phyloP scores from a whole-genome alignment of 2,797 vertebrate genomes.

The Hirundo rustica region DNA sequence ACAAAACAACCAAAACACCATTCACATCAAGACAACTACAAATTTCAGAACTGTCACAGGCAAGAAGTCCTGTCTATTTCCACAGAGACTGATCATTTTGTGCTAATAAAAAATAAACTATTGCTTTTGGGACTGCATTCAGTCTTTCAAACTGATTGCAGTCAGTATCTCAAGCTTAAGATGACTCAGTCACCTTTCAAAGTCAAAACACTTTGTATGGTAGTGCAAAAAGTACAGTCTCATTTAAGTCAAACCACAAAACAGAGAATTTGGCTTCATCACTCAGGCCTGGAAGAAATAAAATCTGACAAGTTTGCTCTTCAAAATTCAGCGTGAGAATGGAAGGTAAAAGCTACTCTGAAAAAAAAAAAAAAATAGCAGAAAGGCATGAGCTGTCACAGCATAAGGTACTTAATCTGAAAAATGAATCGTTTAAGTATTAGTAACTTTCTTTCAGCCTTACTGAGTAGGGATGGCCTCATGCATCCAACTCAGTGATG shows the following conservation, averaged over 20 bases:
- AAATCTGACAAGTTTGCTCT: background rate
- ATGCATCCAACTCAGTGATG: background rate
- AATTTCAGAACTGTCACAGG: background rate
- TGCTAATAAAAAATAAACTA: background rate
- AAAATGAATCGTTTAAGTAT: background rate
- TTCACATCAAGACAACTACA: background rate
- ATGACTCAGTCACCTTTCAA: background rate
- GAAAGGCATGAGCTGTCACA: background rate
- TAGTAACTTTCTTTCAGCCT: background rate
- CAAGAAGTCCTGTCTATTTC: background rate
- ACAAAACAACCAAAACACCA: background rate
- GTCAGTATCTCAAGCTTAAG: background rate
- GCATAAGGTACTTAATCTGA: background rate
- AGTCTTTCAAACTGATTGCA: background rate
- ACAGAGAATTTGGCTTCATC: background rate
- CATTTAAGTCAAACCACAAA: background rate
- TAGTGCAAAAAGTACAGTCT: background rate
- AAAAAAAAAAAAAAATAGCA: background rate
- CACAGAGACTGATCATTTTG: background rate
- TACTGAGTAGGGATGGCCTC: background rate
- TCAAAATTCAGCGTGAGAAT: slow-evolving; percentile 2
- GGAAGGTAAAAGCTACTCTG: background rate
- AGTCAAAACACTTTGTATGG: background rate
- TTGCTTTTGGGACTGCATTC: background rate
- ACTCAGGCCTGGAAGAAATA: background rate